Conservation (phyloP, 2,888 invertebrate genomes). For the Sussaba pulchella region DNA sequence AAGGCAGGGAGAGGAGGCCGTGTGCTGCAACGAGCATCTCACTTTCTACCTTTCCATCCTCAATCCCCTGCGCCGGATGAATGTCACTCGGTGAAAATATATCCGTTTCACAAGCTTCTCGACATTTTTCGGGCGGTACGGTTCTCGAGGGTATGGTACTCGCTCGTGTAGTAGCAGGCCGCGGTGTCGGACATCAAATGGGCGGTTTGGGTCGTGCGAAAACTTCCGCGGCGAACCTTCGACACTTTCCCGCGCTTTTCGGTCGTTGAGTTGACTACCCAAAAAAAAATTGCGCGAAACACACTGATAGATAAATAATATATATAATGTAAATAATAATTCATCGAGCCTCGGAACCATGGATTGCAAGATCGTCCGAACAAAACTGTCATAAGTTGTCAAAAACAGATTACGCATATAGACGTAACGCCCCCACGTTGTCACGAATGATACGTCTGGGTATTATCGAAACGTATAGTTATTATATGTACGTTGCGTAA, state of each 20-base stretch:
- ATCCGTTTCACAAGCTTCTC: slow-evolving; percentile 81
- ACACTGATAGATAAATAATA: too few relatives aligned
- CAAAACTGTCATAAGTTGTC: slow-evolving; percentile 58
- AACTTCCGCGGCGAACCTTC: not conserved
- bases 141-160: not conserved
- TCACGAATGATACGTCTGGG: slow-evolving; percentile 1
- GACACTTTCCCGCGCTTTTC: slow-evolving; percentile 31
- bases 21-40: slow-evolving; percentile 48
- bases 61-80: slow-evolving; percentile 57
- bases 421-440: slow-evolving; percentile 22
- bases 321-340: too few relatives aligned
- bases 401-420: slow-evolving; percentile 49
- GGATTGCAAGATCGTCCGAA: too few relatives aligned
- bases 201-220: not conserved
- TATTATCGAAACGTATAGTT: slow-evolving; percentile 3
- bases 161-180: not conserved
- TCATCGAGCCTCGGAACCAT: not conserved
- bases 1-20: slow-evolving; percentile 75
- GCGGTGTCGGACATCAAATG: slow-evolving; percentile 19
- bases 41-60: slow-evolving; percentile 45
- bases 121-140: slow-evolving; percentile 56
- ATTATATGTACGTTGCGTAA: slow-evolving; percentile 24
- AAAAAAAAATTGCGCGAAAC: too few relatives aligned
- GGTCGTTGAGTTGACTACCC: not conserved
- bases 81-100: slow-evolving; percentile 81